Evolutionary conservation across 2,797 vertebrate genomes (phyloP).

Genomic region (Mus spretus): DNA sequence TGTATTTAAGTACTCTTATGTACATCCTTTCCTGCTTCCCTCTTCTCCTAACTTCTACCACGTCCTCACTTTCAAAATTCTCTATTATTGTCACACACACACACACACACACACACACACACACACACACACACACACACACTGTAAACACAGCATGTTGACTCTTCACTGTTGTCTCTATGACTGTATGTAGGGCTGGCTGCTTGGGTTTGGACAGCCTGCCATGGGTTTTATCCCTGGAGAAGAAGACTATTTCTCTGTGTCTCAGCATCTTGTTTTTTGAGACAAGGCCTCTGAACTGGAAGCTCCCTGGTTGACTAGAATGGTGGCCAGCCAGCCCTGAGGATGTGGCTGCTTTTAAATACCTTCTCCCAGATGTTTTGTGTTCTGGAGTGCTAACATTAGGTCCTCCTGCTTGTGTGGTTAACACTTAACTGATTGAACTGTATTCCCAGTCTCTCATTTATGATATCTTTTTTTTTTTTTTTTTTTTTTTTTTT

Average conservation of each 20-base stretch:
- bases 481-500: not conserved
- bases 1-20: not conserved
- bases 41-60: not conserved
- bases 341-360: not conserved
- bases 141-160: too few relatives aligned
- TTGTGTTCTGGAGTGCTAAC: not conserved
- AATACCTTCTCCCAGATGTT: not conserved
- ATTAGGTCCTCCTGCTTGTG: not conserved
- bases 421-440: not conserved
- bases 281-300: not conserved
- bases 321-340: not conserved
- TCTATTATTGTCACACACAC: not conserved
- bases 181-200: not conserved
- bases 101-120: too few relatives aligned
- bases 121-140: too few relatives aligned
- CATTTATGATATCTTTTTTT: not conserved
- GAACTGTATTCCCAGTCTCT: not conserved
- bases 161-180: not conserved
- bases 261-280: not conserved
- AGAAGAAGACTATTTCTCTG: not conserved
- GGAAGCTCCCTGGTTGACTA: not conserved
- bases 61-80: not conserved
- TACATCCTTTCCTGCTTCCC: not conserved
- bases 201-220: not conserved
- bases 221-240: not conserved